Base-by-base conservation (phyloP, 2,113 vertebrate species). In the Peromyscus californicus region DNA sequence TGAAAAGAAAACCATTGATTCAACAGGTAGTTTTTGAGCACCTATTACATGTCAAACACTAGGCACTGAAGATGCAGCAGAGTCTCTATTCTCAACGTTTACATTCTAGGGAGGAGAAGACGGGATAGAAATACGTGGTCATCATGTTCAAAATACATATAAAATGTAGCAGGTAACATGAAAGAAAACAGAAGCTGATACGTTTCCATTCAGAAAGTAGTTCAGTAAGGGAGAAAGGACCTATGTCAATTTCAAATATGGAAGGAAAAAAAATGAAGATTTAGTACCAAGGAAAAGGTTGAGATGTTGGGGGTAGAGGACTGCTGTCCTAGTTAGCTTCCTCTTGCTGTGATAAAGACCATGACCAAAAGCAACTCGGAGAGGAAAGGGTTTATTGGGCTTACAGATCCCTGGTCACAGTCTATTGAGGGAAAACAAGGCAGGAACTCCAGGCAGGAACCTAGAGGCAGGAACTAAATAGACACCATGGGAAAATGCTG, bases 1-100 rank as follows among this genome's bases (percentile, higher is more conserved):
- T 39, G 3, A 72, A 80, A 79, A 59, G 42, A 95, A 88, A 91
- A 51, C 16, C 3, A 87, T 86, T 93, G 79, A 72, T 76, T 95
- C 42, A 72, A 39, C 17, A 82, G 82, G 72, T 57, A 26, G 33
- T 63, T 72, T 86, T 67, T 72, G 51, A 74, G 26, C 2, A 24
- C 4, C 11, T 72, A 39, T 51, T 57, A 21, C 65, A 61, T 36
- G 45, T 13, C 39, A 92, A 89, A 33, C 24, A 33, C 24, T 61
- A 96, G 70, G 33, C 86, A 26, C n/a, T 67, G 61, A 39, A 82
- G 42, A 76, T 57, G 29, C n/a, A 54, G 42, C 7, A 57, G 80
- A 89, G 13, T 67, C 3, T 72, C 42, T 84, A 31, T 29, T 61
- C 45, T 54, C 83, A 33, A 16, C 51, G 42, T 42, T 76, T 59